Evolutionary conservation across 2,888 invertebrate species (phyloP).

Genomic region (Stegophylla sp.): DNA sequence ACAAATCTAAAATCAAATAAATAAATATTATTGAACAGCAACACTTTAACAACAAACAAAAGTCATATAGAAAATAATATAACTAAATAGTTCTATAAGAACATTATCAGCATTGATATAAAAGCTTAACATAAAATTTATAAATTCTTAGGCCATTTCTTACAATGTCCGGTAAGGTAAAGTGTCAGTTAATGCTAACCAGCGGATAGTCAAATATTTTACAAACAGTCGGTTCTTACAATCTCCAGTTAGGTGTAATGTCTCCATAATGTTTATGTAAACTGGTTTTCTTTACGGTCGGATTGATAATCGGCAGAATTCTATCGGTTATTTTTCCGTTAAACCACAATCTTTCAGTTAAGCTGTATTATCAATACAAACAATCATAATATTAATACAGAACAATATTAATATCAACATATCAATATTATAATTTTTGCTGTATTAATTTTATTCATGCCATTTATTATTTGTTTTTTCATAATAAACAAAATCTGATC

Average conservation of each 20-base stretch:
- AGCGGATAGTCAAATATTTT: slow-evolving; percentile 11
- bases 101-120: no score
- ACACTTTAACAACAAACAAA: neutral
- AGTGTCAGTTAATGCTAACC: slow-evolving; percentile 8
- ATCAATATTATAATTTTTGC: no score
- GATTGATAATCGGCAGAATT: neutral
- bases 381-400: no score
- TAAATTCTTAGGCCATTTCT: neutral
- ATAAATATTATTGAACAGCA: neutral
- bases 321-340: slow-evolving; percentile 5
- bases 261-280: slow-evolving; percentile 3
- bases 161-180: slow-evolving; percentile 16
- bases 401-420: no score
- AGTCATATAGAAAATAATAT: neutral
- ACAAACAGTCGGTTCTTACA: slow-evolving; percentile 1
- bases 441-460: no score
- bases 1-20: neutral
- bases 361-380: no score
- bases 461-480: no score
- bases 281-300: slow-evolving; percentile 8
- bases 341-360: no score
- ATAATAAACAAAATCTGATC: no score
- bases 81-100: neutral
- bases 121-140: no score
- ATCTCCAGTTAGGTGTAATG: neutral